phyloP scores from a whole-genome alignment of 2,797 vertebrate genomes.

The Picus viridis region DNA sequence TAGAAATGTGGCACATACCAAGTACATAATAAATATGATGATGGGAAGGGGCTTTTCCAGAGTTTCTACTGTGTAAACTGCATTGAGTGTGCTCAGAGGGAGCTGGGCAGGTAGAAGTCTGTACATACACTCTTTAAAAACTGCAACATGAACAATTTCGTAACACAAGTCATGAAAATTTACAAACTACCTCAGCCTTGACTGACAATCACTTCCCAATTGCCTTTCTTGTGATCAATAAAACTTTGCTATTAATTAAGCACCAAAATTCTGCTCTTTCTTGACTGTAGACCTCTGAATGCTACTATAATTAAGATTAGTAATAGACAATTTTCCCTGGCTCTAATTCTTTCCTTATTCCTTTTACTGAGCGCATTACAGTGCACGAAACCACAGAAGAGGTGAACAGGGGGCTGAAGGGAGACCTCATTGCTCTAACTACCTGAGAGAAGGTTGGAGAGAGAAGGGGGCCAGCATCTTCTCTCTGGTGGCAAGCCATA shows the following conservation, averaged over 20 bases:
- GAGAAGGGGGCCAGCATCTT: too few species aligned
- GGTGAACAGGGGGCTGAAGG: too few species aligned
- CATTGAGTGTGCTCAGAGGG: neutral
- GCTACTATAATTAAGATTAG: neutral
- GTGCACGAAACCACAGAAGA: neutral
- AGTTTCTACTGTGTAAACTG: neutral
- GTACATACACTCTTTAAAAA: neutral
- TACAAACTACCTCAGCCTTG: neutral
- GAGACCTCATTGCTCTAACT: too few species aligned
- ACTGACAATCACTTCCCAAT: neutral
- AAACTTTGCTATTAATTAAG: neutral
- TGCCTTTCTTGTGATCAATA: neutral
- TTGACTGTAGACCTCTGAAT: neutral
- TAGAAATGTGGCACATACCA: conserved; percentile 8
- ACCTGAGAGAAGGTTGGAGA: too few species aligned
- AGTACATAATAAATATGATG: neutral
- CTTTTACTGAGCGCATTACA: neutral
- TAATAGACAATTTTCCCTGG: neutral
- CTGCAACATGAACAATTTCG: neutral
- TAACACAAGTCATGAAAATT: neutral
- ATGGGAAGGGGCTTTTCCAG: neutral
- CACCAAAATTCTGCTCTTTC: neutral
- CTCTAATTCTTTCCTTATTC: neutral
- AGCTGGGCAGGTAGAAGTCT: neutral
- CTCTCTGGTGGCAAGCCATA: too few species aligned